Base-by-base conservation (phyloP, 2,888 invertebrate genomes). In the Eutolmus rufibarbis region DNA sequence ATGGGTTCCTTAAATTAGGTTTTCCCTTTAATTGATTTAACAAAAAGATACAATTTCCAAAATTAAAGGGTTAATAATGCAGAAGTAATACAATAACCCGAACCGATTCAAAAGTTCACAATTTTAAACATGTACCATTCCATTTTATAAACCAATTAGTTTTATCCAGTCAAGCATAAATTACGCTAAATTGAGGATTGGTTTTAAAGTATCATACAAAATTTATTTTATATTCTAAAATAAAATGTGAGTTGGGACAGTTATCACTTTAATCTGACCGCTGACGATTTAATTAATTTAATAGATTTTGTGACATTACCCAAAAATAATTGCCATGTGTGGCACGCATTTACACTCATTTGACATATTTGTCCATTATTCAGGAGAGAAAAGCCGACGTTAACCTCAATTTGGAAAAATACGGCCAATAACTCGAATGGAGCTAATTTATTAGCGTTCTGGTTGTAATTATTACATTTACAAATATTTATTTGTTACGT, bases 401-500 rank as follows among this genome's bases (percentile, higher is more conserved):
- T 66, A 66, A 28, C 66, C 66, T 66, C 66, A 66, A 66, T 66
- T 66, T 66, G 66, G 34, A 76, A 76, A 76, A 76, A 76, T 76
- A 76, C 37, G 19, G 34, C 34, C 76, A 34, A 76, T 76, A 37
- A 76, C 34, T 34, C 37, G 76, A 76, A 76, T 76, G 5, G n/a
- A 79, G 28, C 56, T 79, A 79, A 79, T 79, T 79, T 79, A 79
- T 79, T 46, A 46, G 16, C 46, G 51, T 34, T 28, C 51, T 16
- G 14, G 23, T 28, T 79, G 51, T 46, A 79, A 79, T 79, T 79
- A 79, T 79, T 51, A 79, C 51, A 79, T 79, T 79, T 79, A 28
- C 79, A 79, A 79, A 79, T 79, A 79, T 79, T 79, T 46, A 79
- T 51, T 79, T 79, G 51, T 79, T 51, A 28, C 5, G 46, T 23